These are phyloP conservation scores for Oryzias celebensis DNA, from an alignment of 2,113 vertebrate genomes.

Conservation along the genomic window DNA sequence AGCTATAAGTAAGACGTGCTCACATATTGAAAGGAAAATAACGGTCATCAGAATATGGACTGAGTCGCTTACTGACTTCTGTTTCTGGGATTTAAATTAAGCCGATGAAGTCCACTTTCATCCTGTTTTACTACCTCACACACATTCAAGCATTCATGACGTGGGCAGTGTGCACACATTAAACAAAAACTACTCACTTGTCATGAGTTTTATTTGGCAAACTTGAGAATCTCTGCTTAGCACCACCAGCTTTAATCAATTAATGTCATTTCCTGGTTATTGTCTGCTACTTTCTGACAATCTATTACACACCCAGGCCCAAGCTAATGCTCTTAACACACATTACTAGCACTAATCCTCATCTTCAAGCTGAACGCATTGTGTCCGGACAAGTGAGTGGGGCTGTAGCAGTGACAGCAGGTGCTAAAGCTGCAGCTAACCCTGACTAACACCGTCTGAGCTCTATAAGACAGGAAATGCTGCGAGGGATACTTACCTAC, in stretches of 20 bases:
- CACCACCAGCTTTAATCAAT: slow-evolving; percentile 16
- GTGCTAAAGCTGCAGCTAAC: slow-evolving; percentile 70
- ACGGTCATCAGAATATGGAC: slow-evolving; percentile 42
- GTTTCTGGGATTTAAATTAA: slow-evolving; percentile 53
- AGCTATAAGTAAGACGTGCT: slow-evolving; percentile 6
- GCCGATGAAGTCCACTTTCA: slow-evolving; percentile 52
- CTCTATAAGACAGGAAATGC: slow-evolving; percentile 68
- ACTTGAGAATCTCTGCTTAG: background rate
- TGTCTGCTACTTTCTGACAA: slow-evolving; percentile 53
- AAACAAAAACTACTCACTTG: background rate
- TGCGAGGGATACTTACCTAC: slow-evolving; percentile 57
- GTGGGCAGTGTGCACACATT: background rate
- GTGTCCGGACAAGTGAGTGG: slow-evolving; percentile 58
- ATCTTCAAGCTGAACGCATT: slow-evolving; percentile 54
- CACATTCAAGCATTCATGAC: background rate
- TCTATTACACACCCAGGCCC: slow-evolving; percentile 43
- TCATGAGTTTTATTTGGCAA: background rate
- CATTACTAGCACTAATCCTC: slow-evolving; percentile 67
- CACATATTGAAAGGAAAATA: slow-evolving; percentile 22
- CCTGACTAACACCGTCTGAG: slow-evolving; percentile 59
- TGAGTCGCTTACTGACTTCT: slow-evolving; percentile 26
- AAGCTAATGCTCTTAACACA: slow-evolving; percentile 69
- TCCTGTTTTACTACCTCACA: slow-evolving; percentile 21
- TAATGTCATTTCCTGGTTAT: slow-evolving; percentile 39
- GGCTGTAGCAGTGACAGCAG: slow-evolving; percentile 62